Conservation (phyloP, 35 echinoderm and acorn worm genomes). For the Heliocidaris tuberculata region DNA sequence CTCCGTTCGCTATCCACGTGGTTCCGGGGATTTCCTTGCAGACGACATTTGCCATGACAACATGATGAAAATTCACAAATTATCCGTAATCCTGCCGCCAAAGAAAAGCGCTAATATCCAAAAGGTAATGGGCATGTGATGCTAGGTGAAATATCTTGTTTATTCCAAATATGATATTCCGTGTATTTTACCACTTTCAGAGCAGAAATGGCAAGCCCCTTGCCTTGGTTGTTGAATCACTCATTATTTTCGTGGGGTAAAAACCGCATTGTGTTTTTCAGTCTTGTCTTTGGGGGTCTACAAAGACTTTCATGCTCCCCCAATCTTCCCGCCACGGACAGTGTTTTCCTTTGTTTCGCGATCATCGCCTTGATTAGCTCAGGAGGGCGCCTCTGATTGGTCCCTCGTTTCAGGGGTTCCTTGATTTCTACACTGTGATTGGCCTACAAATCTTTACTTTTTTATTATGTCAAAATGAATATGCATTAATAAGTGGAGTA, state of each 20-base stretch:
- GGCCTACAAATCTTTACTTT: neutral
- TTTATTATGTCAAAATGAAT: neutral
- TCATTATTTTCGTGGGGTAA: neutral
- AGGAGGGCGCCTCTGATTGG: neutral
- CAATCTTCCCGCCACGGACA: slow-evolving; percentile 37
- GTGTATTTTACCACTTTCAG: neutral
- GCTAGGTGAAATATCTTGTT: neutral
- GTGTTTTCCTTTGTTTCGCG: slow-evolving; percentile 41
- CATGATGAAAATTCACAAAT: neutral
- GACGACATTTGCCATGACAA: slow-evolving; percentile 10
- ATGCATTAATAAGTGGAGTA: slow-evolving; percentile 30
- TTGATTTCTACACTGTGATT: neutral
- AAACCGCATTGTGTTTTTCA: slow-evolving; percentile 11
- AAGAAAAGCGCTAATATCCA: neutral
- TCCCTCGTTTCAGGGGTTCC: neutral
- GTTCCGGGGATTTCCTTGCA: slow-evolving; percentile 7
- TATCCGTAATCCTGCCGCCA: neutral
- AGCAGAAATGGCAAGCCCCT: neutral
- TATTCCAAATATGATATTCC: neutral
- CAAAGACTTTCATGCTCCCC: slow-evolving; percentile 27
- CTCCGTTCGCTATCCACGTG: neutral
- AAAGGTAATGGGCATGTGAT: neutral
- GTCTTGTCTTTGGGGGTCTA: neutral
- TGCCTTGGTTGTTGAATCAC: neutral
- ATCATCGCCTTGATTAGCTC: slow-evolving; percentile 12